phyloP scores from a whole-genome alignment of 2,113 vertebrate species.

The Eolophus roseicapilla region DNA sequence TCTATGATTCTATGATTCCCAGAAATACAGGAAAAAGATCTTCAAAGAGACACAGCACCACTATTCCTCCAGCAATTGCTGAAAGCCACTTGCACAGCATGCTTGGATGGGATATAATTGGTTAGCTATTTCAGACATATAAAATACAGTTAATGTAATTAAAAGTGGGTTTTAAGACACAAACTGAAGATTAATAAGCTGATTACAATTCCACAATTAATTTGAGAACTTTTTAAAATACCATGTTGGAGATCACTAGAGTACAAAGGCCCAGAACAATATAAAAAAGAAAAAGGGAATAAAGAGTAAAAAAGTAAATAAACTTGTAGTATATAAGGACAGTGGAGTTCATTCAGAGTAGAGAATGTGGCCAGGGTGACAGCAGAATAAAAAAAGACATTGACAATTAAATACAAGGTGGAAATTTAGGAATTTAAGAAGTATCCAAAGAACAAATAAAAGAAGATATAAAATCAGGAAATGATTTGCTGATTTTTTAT shows the following conservation, averaged over 20 bases:
- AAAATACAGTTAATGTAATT: neutral
- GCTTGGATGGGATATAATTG: neutral
- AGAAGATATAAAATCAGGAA: neutral
- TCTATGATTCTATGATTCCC: neutral
- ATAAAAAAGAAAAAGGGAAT: neutral
- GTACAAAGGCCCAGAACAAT: neutral
- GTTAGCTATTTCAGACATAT: neutral
- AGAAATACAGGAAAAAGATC: conserved; percentile 80
- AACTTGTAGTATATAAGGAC: neutral
- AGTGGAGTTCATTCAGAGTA: neutral
- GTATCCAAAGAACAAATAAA: neutral
- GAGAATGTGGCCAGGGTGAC: neutral
- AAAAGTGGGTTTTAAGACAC: neutral
- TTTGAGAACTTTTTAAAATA: neutral
- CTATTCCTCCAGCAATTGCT: neutral
- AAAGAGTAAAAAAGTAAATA: neutral
- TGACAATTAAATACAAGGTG: neutral
- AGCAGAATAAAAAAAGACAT: neutral
- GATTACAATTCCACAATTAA: neutral
- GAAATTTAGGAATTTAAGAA: neutral
- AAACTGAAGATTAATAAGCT: neutral
- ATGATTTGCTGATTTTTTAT: neutral
- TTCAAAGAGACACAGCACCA: conserved; percentile 65
- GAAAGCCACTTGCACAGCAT: neutral
- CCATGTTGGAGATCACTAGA: neutral